Percentiles rank a stretch among this genome's conserved stretches.
phyloP scores from a whole-genome alignment of 2,888 invertebrate genomes.

The Cyclophora punctaria region DNA sequence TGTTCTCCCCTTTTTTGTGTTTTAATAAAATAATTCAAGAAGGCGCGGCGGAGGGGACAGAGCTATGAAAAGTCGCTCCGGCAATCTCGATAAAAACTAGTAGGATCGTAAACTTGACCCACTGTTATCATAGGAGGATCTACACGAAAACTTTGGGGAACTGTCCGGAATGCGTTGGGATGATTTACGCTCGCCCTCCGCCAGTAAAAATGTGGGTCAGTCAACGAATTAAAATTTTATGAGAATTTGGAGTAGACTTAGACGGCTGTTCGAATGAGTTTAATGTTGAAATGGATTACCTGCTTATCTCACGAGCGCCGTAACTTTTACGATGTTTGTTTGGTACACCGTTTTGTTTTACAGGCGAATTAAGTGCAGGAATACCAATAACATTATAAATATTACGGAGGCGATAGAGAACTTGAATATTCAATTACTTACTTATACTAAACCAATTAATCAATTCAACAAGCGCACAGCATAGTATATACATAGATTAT shows the following conservation, averaged over 20 bases:
- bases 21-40: conserved; percentile 59
- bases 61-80: conserved; percentile 48
- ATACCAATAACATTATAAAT: conserved; percentile 2
- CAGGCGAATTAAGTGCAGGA: conserved; percentile 13
- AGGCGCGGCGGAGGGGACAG: conserved; percentile 44
- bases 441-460: too few relatives aligned
- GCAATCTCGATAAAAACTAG: conserved; percentile 67
- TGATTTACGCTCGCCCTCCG: conserved; percentile 48
- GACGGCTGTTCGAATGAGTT: conserved; percentile 30
- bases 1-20: conserved; percentile 43
- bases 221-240: conserved; percentile 56
- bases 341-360: conserved; percentile 27
- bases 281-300: conserved; percentile 32
- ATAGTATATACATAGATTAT: too few relatives aligned
- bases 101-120: conserved; percentile 65
- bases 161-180: conserved; percentile 36
- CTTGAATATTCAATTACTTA: too few relatives aligned
- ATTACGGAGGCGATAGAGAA: too few relatives aligned
- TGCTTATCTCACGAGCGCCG: conserved; percentile 33
- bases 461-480: too few relatives aligned
- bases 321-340: conserved; percentile 32
- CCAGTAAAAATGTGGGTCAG: conserved; percentile 57
- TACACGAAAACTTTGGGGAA: conserved; percentile 45
- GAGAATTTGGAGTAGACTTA: conserved; percentile 31
- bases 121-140: conserved; percentile 55